Percentiles rank a stretch among this genome's conserved stretches.
phyloP scores from a whole-genome alignment of 2,888 invertebrate genomes.

The Formica aserva region DNA sequence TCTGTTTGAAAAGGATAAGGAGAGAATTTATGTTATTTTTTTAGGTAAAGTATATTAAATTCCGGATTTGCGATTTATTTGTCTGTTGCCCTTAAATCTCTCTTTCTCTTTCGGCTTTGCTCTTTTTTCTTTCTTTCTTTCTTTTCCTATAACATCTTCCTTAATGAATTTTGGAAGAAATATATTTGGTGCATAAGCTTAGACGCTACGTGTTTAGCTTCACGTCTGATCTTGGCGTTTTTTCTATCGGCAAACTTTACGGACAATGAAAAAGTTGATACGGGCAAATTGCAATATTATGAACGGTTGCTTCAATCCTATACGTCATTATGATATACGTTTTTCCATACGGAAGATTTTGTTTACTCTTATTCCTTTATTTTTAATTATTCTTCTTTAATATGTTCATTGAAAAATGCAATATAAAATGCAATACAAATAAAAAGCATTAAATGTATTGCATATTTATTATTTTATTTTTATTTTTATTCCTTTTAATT shows the following conservation, averaged over 20 bases:
- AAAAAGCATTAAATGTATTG: no score
- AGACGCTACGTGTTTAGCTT: neutral
- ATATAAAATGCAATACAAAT: no score
- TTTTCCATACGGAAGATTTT: no score
- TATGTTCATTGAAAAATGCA: no score
- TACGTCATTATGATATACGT: no score
- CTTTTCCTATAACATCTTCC: constrained; percentile 8
- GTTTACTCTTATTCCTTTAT: no score
- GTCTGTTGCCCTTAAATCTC: constrained; percentile 20
- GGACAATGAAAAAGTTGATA: neutral
- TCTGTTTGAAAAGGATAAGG: neutral
- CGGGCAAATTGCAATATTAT: neutral
- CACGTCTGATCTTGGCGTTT: neutral
- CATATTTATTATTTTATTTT: no score
- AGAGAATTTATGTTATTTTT: constrained; percentile 21
- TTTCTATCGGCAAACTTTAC: neutral
- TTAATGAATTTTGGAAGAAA: constrained; percentile 34
- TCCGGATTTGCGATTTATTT: constrained; percentile 32
- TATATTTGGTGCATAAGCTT: neutral
- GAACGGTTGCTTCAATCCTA: neutral
- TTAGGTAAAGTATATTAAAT: constrained; percentile 24
- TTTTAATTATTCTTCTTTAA: no score
- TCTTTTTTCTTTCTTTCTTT: neutral
- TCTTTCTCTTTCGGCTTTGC: neutral
- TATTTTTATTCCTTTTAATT: no score